phyloP scores from a whole-genome alignment of 2,888 invertebrate species.

The Adineta ricciae region DNA sequence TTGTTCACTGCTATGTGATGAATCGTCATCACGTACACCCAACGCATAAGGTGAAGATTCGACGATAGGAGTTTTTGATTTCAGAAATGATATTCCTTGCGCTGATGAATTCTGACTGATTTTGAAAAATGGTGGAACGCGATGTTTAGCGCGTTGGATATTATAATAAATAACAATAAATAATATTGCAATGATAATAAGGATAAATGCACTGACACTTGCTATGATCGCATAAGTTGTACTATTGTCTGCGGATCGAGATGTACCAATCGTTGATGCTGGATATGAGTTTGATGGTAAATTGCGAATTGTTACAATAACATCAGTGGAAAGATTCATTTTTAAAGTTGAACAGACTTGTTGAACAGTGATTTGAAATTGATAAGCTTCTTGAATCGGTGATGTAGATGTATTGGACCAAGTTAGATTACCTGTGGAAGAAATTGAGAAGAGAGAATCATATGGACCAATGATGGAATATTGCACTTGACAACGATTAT shows the following conservation, averaged over 20 bases:
- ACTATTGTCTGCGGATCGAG: neutral
- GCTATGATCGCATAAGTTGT: constrained; percentile 6
- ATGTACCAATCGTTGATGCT: neutral
- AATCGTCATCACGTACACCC: constrained; percentile 16
- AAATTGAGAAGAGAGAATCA: neutral
- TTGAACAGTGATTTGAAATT: neutral
- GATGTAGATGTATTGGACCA: neutral
- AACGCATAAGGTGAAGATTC: constrained; percentile 5
- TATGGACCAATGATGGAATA: neutral
- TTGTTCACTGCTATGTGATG: neutral
- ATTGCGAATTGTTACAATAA: neutral
- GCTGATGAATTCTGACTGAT: neutral
- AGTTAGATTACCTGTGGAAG: neutral
- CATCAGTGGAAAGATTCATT: neutral
- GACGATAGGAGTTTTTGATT: neutral
- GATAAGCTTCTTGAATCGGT: constrained; percentile 6
- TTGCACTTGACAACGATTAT: constrained; percentile 15
- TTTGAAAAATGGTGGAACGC: constrained; percentile 22
- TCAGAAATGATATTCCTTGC: neutral
- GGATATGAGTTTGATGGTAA: neutral
- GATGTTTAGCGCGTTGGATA: constrained; percentile 7
- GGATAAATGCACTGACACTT: neutral
- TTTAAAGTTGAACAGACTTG: neutral
- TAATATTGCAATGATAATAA: neutral
- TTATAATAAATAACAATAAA: constrained; percentile 16